Percentiles rank a stretch among this genome's conserved stretches.
Evolutionary conservation across 2,113 vertebrate genomes (phyloP).

Genomic region (Osmerus eperlanus): DNA sequence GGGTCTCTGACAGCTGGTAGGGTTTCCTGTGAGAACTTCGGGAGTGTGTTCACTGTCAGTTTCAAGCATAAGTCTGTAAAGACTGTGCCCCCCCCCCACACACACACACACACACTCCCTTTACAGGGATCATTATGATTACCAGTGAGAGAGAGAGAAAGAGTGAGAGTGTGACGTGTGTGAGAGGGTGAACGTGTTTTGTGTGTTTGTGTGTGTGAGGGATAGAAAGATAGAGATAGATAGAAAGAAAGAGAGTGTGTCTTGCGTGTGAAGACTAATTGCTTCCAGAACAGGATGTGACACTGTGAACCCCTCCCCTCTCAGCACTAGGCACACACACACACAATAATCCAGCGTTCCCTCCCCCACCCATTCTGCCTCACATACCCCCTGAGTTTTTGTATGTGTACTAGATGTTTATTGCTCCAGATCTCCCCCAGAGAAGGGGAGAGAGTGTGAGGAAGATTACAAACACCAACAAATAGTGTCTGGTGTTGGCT

Average conservation of each 20-base stretch:
- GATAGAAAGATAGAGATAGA: not conserved
- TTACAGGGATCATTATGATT: no score
- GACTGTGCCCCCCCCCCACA: no score
- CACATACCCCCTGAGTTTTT: not conserved
- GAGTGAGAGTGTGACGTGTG: not conserved
- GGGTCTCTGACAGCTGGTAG: no score
- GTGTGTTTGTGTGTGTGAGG: conserved; percentile 7
- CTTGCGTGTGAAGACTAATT: conserved; percentile 68
- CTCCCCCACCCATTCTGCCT: not conserved
- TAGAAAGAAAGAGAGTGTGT: conserved; percentile 11
- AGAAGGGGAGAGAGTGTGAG: no score
- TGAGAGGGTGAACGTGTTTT: not conserved
- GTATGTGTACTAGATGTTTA: not conserved
- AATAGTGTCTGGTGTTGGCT: not conserved
- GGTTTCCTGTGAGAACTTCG: no score
- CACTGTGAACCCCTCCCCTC: conserved; percentile 50
- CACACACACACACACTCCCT: no score
- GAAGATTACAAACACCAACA: not conserved
- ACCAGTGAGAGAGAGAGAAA: no score
- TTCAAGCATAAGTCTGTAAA: no score
- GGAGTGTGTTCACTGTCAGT: no score
- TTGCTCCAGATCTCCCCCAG: not conserved
- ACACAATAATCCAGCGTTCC: not conserved
- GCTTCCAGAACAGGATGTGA: conserved; percentile 70
- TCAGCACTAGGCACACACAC: conserved; percentile 32